Evolutionary conservation across 2,113 vertebrate species (phyloP), one percentile per base, ranked within the genome.

Genomic region (Ariopsis seemanni): DNA sequence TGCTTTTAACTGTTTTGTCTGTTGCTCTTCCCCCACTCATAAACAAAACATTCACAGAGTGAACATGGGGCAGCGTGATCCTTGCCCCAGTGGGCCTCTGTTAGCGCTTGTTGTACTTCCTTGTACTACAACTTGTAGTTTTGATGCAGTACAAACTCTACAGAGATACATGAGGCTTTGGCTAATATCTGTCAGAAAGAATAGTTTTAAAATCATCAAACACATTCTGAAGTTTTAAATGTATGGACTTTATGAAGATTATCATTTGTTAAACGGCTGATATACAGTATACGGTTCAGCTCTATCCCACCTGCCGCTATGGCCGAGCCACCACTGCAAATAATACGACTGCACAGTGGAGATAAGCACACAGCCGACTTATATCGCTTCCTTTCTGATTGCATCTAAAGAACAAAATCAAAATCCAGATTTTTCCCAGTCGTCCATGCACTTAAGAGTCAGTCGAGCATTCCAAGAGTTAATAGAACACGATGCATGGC

Each of bases 391-490:
- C 53, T 30, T 27, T 57, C 77, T 30, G n/a, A 80, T 10, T 30
- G 50, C 15, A 81, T 78, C 42, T 27, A 27, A 78, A 15, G 25
- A 78, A 53, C 75, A 55, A 78, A 55, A 17, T 17, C 15, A 15
- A 30, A 12, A 52, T 48, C 42, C 48, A 18, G 5, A 42, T 42
- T 80, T 85, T 91, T 89, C 89, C 88, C 89, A 85, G 92, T 90
- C 91, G 89, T 91, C 93, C 97, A 99, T 98, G 97, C 97, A 96
- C 93, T 95, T 60, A 94, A 94, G 93, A 94, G 95, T 97, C 96
- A 97, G 96, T 93, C 91, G 93, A n/a, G 95, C 97, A 98, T 97
- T 98, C 96, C 95, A 96, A 96, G 94, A 95, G 93, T 92, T 72
- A 90, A 14, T 92, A 93, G 95, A 92, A 94, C 94, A 94, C 94